Conservation (phyloP, 2,113 vertebrate species). For the Ondatra zibethicus region DNA sequence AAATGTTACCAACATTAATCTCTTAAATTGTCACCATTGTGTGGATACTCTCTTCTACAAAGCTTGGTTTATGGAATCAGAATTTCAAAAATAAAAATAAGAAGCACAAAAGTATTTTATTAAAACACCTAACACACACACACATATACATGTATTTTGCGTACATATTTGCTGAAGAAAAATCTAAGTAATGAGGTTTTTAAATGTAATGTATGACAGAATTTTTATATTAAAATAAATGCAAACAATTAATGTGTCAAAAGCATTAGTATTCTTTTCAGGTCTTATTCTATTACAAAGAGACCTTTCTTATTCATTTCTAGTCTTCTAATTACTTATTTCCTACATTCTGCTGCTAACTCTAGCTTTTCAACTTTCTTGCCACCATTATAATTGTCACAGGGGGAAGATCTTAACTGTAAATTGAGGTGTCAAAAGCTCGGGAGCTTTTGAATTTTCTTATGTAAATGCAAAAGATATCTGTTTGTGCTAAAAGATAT, state of each 20-base stretch:
- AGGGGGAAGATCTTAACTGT: not conserved
- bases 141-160: not conserved
- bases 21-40: not conserved
- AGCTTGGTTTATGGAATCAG: not conserved
- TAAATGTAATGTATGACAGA: constrained; percentile 4
- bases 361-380: not conserved
- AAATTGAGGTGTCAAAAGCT: not conserved
- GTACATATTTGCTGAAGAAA: not conserved
- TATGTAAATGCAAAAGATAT: not conserved
- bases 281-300: not conserved
- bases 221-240: not conserved
- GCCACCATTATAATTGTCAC: not conserved
- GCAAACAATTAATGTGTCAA: constrained; percentile 5
- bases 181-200: constrained; percentile 14
- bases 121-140: not conserved
- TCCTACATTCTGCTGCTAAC: not conserved
- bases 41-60: not conserved
- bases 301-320: not conserved
- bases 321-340: not conserved
- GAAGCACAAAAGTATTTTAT: not conserved
- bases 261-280: not conserved
- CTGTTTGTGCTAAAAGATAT: not conserved
- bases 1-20: not conserved
- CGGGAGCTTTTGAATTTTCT: not conserved
- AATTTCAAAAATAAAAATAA: constrained; percentile 25